Evolutionary conservation across 2,888 invertebrate species (phyloP).

Genomic region (Eumacrocentrus americanus): DNA sequence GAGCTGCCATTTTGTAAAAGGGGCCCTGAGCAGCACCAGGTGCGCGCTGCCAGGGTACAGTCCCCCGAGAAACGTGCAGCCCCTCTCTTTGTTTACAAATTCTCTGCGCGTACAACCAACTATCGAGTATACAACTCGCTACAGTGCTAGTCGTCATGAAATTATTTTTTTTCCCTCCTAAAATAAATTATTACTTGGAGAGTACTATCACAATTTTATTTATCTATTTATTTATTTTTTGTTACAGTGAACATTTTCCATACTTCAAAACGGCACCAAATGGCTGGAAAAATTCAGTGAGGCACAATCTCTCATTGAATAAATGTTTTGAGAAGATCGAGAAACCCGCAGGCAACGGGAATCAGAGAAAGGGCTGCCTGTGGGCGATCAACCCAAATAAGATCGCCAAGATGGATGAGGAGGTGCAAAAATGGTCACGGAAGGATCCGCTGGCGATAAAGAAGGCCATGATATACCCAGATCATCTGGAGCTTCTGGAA

Average conservation of each 20-base stretch:
- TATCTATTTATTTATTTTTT: conserved; percentile 19
- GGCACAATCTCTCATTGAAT: conserved; percentile 96
- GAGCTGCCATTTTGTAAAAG: conserved; percentile 56
- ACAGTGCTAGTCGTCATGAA: neutral
- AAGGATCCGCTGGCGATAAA: conserved; percentile 93
- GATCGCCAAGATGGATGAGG: conserved; percentile 96
- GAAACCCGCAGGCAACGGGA: conserved; percentile 86
- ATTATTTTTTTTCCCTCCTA: conserved; percentile 1
- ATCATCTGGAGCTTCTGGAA: conserved; percentile 82
- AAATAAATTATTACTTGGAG: no score
- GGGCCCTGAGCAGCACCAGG: conserved; percentile 46
- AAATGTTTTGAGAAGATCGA: conserved; percentile 99
- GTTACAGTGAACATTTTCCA: conserved; percentile 91
- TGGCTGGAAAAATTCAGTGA: conserved; percentile 98
- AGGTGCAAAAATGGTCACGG: conserved; percentile 96
- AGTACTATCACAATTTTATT: neutral
- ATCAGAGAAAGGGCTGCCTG: conserved; percentile 86
- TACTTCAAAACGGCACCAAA: conserved; percentile 98
- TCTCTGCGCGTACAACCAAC: conserved; percentile 22
- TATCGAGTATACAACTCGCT: neutral
- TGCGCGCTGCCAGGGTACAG: conserved; percentile 56
- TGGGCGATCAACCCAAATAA: conserved; percentile 98
- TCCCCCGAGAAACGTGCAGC: conserved; percentile 53
- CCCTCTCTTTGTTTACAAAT: conserved; percentile 50
- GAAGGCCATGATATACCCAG: conserved; percentile 93